Evolutionary conservation across 2,888 invertebrate genomes (phyloP).

Genomic region (Uropetala carovei): DNA sequence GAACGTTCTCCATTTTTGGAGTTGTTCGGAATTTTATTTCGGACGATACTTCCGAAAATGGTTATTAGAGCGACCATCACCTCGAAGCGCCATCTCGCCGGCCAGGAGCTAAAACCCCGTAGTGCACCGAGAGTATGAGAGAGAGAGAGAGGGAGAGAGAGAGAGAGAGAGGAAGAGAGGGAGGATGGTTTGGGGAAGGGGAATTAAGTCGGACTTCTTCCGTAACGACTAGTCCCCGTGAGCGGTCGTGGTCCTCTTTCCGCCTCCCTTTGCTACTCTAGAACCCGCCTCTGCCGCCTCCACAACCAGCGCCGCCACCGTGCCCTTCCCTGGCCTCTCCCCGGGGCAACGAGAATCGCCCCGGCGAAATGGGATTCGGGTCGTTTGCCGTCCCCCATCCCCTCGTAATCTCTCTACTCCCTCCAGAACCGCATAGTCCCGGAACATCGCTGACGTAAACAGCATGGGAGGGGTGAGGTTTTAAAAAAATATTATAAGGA

Average conservation of each 20-base stretch:
- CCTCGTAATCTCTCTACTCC: neutral
- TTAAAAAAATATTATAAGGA: conserved; percentile 33
- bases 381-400: conserved; percentile 51
- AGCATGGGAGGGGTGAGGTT: conserved; percentile 61
- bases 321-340: conserved; percentile 40
- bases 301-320: neutral
- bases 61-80: conserved; percentile 3
- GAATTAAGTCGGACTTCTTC: conserved; percentile 19
- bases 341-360: conserved; percentile 14
- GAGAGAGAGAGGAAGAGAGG: neutral
- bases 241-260: neutral
- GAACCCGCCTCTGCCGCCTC: neutral
- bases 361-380: conserved; percentile 58
- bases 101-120: neutral
- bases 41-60: neutral
- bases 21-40: neutral
- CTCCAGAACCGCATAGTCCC: conserved; percentile 42
- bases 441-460: conserved; percentile 54
- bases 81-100: conserved; percentile 4
- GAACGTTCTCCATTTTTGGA: conserved; percentile 3
- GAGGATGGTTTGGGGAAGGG: neutral
- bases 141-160: neutral
- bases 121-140: neutral
- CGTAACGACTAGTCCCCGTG: conserved; percentile 27
- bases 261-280: neutral